Conservation (phyloP, 30 jellyfish, hydroid and myxozoan genomes). For the Nemopilema nomurai region DNA sequence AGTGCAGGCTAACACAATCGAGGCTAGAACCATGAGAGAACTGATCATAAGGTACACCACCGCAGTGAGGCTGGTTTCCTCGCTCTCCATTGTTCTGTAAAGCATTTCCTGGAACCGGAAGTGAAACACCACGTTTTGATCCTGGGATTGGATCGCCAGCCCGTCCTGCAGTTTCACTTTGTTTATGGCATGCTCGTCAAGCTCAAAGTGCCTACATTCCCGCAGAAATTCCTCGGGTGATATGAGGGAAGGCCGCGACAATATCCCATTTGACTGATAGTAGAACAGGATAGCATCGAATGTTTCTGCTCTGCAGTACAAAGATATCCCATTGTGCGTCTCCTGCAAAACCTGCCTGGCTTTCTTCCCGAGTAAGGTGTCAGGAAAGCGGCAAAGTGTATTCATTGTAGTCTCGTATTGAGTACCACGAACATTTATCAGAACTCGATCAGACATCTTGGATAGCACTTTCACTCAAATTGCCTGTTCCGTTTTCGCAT, state of each 20-base stretch:
- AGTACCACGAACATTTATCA: constrained; percentile 68
- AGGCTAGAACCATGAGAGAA: constrained; percentile 43
- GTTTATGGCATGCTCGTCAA: constrained; percentile 43
- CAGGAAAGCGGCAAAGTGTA: constrained; percentile 80
- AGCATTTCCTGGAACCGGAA: constrained; percentile 20
- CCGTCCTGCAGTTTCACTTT: constrained; percentile 63
- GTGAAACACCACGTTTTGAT: not conserved
- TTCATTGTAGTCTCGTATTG: constrained; percentile 71
- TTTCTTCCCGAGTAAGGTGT: constrained; percentile 70
- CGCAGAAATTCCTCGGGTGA: constrained; percentile 68
- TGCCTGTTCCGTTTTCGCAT: not conserved
- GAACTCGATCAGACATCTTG: constrained; percentile 32
- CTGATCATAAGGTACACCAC: not conserved
- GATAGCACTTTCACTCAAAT: not conserved
- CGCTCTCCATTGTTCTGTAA: constrained; percentile 26
- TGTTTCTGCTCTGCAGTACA: constrained; percentile 65
- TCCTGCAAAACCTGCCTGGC: constrained; percentile 6
- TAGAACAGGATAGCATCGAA: constrained; percentile 85
- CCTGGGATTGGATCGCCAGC: not conserved
- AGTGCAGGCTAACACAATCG: constrained; percentile 41
- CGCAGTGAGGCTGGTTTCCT: constrained; percentile 1
- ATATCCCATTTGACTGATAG: constrained; percentile 82
- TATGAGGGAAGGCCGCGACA: constrained; percentile 71
- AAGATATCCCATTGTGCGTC: constrained; percentile 18
- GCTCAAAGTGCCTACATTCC: constrained; percentile 76